Evolutionary conservation across 2,797 vertebrate genomes (phyloP).

Genomic region (Tokudaia tokunoshimensis): DNA sequence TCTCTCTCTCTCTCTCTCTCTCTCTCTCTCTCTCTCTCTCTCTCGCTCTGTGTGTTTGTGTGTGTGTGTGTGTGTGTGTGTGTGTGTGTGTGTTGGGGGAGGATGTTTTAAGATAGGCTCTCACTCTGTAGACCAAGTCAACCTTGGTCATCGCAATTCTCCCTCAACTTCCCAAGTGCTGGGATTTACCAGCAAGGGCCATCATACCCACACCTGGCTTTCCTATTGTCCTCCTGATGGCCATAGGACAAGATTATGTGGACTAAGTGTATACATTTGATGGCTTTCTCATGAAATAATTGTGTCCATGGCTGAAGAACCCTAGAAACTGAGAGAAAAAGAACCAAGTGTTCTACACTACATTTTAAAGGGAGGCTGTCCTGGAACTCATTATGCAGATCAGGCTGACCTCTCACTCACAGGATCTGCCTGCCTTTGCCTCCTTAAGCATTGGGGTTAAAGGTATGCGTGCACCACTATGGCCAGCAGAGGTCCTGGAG

Average conservation of each 20-base stretch:
- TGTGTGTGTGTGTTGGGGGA: neutral
- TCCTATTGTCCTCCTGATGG: neutral
- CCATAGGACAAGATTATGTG: neutral
- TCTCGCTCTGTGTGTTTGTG: neutral
- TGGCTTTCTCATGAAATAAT: conserved; percentile 10
- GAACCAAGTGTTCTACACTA: neutral
- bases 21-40: neutral
- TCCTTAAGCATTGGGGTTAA: neutral
- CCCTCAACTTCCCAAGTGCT: neutral
- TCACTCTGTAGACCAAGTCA: neutral
- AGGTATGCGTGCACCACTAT: neutral
- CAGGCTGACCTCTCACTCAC: neutral
- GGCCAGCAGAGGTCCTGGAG: neutral
- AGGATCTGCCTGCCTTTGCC: neutral
- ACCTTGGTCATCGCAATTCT: neutral
- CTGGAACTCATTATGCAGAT: neutral
- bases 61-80: neutral
- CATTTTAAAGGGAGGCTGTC: neutral
- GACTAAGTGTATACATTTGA: neutral
- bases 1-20: neutral
- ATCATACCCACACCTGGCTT: neutral
- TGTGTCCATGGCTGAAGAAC: neutral
- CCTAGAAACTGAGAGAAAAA: conserved; percentile 19
- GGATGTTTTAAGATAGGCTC: neutral
- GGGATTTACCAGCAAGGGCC: neutral